Conservation (phyloP, 2,797 vertebrate genomes). For the Emydoidea blandingii region DNA sequence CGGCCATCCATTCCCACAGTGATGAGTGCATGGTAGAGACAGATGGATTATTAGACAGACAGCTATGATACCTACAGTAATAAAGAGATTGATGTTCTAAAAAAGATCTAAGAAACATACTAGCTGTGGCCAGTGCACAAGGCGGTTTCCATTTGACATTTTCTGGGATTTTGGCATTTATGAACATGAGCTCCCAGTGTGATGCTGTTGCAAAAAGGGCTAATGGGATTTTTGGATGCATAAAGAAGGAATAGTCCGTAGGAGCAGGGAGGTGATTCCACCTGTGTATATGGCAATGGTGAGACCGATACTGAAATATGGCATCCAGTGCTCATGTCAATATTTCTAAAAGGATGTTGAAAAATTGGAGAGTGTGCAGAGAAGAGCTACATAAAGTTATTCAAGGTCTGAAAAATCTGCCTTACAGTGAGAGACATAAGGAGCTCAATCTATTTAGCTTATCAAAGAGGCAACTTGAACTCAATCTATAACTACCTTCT, state of each 20-base stretch:
- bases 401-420: neutral
- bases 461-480: neutral
- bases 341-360: neutral
- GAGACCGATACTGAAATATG: neutral
- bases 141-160: neutral
- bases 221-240: too few species aligned
- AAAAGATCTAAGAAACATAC: neutral
- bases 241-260: rapidly evolving
- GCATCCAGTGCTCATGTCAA: constrained; percentile 15
- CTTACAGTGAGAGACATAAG: neutral
- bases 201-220: neutral
- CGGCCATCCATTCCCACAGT: neutral
- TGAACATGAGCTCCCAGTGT: rapidly evolving
- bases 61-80: neutral
- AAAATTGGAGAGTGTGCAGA: neutral
- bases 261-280: neutral
- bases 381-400: neutral
- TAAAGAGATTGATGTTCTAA: neutral
- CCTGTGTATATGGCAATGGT: neutral
- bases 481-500: neutral
- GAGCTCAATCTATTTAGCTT: neutral
- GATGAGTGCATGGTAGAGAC: neutral
- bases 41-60: neutral
- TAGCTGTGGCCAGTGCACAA: neutral
- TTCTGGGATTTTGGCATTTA: neutral